phyloP scores from a whole-genome alignment of 2,888 invertebrate genomes.

The Acrobeloides nanus region DNA sequence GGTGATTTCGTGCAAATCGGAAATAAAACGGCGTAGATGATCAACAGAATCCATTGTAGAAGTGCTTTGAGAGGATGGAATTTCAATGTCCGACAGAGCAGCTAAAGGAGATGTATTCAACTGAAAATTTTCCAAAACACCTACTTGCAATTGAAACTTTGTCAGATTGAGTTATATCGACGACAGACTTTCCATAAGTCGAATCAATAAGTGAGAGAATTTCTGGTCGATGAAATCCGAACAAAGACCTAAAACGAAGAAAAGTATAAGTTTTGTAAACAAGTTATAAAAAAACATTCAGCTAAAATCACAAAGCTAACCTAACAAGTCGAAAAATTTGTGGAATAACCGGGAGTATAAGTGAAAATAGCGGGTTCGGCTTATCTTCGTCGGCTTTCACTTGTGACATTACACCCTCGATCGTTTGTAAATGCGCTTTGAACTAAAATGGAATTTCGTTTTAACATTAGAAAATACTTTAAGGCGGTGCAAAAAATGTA shows the following conservation, averaged over 20 bases:
- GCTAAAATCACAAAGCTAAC: slow-evolving; percentile 11
- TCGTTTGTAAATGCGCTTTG: slow-evolving; percentile 26
- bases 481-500: slow-evolving; percentile 22
- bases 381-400: slow-evolving; percentile 23
- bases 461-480: slow-evolving; percentile 13
- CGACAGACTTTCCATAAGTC: slow-evolving; percentile 19
- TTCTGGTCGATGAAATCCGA: slow-evolving; percentile 20
- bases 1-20: slow-evolving; percentile 17
- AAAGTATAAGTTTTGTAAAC: slow-evolving; percentile 15
- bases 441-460: slow-evolving; percentile 23
- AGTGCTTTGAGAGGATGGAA: background rate
- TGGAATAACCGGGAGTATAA: slow-evolving; percentile 25
- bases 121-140: slow-evolving; percentile 1
- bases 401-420: slow-evolving; percentile 32
- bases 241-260: slow-evolving; percentile 20
- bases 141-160: slow-evolving; percentile 31
- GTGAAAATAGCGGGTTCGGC: slow-evolving; percentile 27
- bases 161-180: slow-evolving; percentile 34
- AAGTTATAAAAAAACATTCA: background rate
- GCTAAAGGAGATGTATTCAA: background rate
- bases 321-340: slow-evolving; percentile 25
- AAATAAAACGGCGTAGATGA: slow-evolving; percentile 19
- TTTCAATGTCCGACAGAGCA: slow-evolving; percentile 6
- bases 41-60: slow-evolving; percentile 4
- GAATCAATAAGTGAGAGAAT: slow-evolving; percentile 20